Base-by-base conservation (phyloP, 1,140 invertebrate species). In the Spodoptera litura region DNA sequence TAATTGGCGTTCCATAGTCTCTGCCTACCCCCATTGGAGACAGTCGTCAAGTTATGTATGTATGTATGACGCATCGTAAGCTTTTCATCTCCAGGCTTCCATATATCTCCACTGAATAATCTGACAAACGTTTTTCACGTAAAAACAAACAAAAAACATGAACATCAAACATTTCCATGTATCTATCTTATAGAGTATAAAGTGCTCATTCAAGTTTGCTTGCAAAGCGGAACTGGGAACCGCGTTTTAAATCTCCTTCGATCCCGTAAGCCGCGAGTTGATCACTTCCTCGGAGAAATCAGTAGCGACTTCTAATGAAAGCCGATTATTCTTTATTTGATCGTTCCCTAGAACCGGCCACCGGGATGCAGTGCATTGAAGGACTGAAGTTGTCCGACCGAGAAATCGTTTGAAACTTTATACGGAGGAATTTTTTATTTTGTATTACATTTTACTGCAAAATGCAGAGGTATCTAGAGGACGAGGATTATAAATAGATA, bases 321-420 rank as follows among this genome's bases (percentile, higher is more conserved):
- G 79, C 62, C 83, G 83, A 84, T 84, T 84, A 82, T 82, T 80
- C 78, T 78, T 77, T 78, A 68, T 79, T 79, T 74, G 81, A 81
- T 81, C 79, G 82, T 70, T 9, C 38, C 38, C 38, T 44, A 44
- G 38, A 52, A 75, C 35, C 44, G 71, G 25, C 66, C 70, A 68
- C 4, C 59, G 73, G 49, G 64, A 52, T 71, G 80, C 55, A 81
- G 51, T 70, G 61, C 76, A 78, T 20, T 75, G 71, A 78, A 73
- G 51, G 76, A 75, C 44, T 75, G 58, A 38, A 74, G 58, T 64
- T 64, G 44, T 62, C 59, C 25, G 20, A 53, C 27, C 59, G 56
- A 64, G 27, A 64, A 75, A 59, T 75, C 79, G 64, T 80, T 80
- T 76, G 58, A 44, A 80, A 77, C 66, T 76, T 75, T 35, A 62